These are phyloP conservation scores for Nemoura dubitans DNA, from an alignment of 2,888 invertebrate genomes.

Conservation along the genomic window DNA sequence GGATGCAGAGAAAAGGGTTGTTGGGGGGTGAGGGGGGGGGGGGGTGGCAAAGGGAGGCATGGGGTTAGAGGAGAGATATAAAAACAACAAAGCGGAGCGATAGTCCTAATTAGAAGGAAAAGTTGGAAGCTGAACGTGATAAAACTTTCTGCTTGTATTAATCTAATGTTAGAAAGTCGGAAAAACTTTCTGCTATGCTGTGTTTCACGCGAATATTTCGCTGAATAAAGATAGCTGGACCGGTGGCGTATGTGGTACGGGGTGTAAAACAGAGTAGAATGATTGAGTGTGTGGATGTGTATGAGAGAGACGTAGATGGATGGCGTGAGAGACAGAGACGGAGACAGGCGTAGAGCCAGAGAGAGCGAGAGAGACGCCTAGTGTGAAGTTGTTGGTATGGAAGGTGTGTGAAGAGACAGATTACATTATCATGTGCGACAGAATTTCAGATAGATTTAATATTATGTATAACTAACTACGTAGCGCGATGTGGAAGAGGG, in stretches of 20 bases:
- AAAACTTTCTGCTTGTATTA: constrained; percentile 19
- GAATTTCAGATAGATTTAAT: not conserved
- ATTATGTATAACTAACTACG: not conserved
- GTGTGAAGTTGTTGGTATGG: constrained; percentile 13
- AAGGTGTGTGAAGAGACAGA: constrained; percentile 35
- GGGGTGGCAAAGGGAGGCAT: not conserved
- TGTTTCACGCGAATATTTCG: not conserved
- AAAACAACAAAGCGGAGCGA: constrained; percentile 31
- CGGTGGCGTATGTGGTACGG: not conserved
- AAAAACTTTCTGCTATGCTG: not conserved
- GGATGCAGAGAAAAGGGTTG: constrained; percentile 1
- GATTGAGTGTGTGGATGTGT: constrained; percentile 12
- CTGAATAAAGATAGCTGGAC: not conserved
- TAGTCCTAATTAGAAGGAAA: constrained; percentile 36
- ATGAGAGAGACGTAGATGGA: constrained; percentile 13
- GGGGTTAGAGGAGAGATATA: constrained; percentile 16
- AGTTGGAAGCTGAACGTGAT: constrained; percentile 26
- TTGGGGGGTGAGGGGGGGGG: not conserved
- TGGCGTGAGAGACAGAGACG: not conserved
- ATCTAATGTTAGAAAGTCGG: constrained; percentile 22
- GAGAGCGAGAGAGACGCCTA: not conserved
- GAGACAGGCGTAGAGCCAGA: not conserved
- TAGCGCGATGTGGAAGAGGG: not conserved
- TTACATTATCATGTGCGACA: constrained; percentile 7
- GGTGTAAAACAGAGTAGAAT: not conserved